Evolutionary conservation across 2,797 vertebrate species (phyloP), one percentile per base, ranked within the genome.

Genomic region (Tenualosa thibaudeaui): DNA sequence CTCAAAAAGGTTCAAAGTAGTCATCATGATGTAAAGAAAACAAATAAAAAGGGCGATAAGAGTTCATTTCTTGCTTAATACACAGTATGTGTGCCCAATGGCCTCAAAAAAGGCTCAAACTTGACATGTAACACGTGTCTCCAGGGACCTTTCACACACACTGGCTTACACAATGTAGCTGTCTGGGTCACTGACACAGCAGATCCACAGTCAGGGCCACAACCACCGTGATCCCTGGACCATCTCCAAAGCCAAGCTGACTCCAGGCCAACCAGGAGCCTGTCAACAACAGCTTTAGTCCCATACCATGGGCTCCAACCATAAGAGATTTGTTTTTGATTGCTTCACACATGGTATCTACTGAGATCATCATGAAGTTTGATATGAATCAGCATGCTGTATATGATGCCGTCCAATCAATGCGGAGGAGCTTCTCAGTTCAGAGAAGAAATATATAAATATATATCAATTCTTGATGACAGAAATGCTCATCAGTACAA

Each of bases 101-200:
- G 17, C 37, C 6, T 19, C 40, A 43, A 46, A 31, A 31, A 37
- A 71, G 15, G 71, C 37, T 46, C 6, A 46, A 43, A 78, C 40
- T 78, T 78, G 37, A 78, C 71, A 46, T 46, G 46, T 3, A 78
- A 8, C 17, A 40, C 10, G 40, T 6, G 1, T 78, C 71, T 46
- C 71, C 40, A 78, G 17, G 40, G 71, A n/a, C 6, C 40, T 43
- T 1, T 22, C 37, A 22, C 40, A 78, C 37, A 46, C 40, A 78
- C 5, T 43, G 71, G 17, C 15, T 43, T 46, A 78, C 71, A 78
- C 71, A 46, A 22, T 78, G 71, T 78, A 17, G 7, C 15, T 1
- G 68, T 75, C 31, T 78, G 71, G 68, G 68, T 75, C 37, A 40
- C 5, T 40, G 31, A 75, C 71, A 37, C 71, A 43, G 71, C 71